Evolutionary conservation across 2,797 vertebrate genomes (phyloP), one percentile per base, ranked within the genome.

Genomic region (Valencia hispanica): DNA sequence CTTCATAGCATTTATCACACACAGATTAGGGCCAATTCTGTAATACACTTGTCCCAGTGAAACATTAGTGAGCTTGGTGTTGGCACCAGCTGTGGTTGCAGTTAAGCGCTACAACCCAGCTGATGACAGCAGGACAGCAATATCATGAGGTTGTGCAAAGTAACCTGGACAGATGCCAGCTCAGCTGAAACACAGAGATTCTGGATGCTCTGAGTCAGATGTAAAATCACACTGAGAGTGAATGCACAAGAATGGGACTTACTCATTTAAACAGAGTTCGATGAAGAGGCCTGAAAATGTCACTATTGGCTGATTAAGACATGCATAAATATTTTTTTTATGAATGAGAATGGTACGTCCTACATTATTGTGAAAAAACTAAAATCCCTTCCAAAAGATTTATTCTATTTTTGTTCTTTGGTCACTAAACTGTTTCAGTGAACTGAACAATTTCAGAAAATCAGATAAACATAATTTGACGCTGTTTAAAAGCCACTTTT

Each of bases 1-100:
- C 55, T 74, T 78, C 27, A 36, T 61, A 82, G 78, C 83, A 78
- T 91, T 93, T 80, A 88, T 91, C 88, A 89, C 85, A 86, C 81
- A 74, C 79, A 84, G 85, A 91, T 91, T 90, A 86, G 83, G n/a
- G 80, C 77, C 73, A 65, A 71, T 82, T 81, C 79, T 72, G 80
- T 78, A 74, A 82, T 80, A 79, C 77, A 82, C 88, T 87, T 87
- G 87, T 72, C 81, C 80, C 79, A 79, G 75, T 84, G 82, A 88
- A 92, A 90, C 88, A 86, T 89, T 86, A 86, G 78, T 55, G 76
- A 84, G 86, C 75, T 72, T 70, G 48, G 70, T 66, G 84, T 87
- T 86, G 88, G 86, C 90, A 83, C 82, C 83, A 86, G 83, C 79
- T 78, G 84, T 68, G 79, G 76, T 51, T 50, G 55, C 75, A 83